These are phyloP conservation scores for Bostrychus sinensis DNA, from an alignment of 2,113 vertebrate species.

Conservation along the genomic window DNA sequence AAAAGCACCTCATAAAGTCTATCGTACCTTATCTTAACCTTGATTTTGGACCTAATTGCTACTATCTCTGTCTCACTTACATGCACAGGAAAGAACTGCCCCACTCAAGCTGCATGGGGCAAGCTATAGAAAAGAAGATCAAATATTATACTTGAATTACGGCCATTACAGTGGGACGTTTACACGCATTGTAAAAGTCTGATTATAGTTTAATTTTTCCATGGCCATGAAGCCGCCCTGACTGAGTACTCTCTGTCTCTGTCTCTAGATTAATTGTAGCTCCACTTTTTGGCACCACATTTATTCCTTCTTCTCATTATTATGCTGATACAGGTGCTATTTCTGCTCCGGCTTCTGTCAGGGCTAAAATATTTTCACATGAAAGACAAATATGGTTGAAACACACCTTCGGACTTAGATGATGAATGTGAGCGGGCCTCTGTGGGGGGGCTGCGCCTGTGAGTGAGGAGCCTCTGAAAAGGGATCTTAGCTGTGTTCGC, in stretches of 20 bases:
- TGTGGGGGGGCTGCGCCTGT: slow-evolving; percentile 29
- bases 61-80: too few species aligned
- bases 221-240: too few species aligned
- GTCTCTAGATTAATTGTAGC: slow-evolving; percentile 55
- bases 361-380: slow-evolving; percentile 60
- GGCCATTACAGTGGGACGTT: too few species aligned
- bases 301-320: slow-evolving; percentile 52
- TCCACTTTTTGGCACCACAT: slow-evolving; percentile 30
- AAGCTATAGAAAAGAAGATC: too few species aligned
- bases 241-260: slow-evolving; percentile 6
- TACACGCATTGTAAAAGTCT: too few species aligned
- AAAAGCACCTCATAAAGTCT: too few species aligned
- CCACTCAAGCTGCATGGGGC: too few species aligned
- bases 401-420: slow-evolving; percentile 42
- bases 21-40: too few species aligned
- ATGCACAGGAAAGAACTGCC: too few species aligned
- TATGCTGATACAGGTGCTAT: slow-evolving; percentile 26
- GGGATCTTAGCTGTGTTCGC: slow-evolving; percentile 32
- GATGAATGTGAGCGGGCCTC: slow-evolving; percentile 37
- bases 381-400: slow-evolving; percentile 61
- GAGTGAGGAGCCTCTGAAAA: slow-evolving; percentile 36
- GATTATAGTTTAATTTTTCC: too few species aligned
- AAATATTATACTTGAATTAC: too few species aligned
- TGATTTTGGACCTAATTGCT: too few species aligned
- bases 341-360: slow-evolving; percentile 39